A percentile compares a stretch with the other conserved stretches of the same genome.
These are phyloP conservation scores for Dreissena rostriformis DNA, from an alignment of 1,140 invertebrate genomes.

Conservation along the genomic window DNA sequence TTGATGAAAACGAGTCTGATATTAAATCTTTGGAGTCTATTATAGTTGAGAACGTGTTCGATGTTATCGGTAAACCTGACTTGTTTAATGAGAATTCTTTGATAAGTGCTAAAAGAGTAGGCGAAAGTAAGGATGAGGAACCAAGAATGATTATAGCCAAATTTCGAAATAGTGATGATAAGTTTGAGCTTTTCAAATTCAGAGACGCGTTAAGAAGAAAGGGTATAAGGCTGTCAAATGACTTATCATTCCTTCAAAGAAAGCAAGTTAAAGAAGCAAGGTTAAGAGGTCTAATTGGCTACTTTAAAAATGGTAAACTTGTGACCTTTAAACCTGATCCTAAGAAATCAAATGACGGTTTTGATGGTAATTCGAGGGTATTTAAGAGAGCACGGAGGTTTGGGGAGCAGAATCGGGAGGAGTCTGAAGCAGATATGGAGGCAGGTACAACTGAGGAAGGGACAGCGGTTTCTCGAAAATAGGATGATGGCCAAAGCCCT, in stretches of 20 bases:
- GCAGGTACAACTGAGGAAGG: not conserved
- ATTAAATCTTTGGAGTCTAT: conserved; percentile 17
- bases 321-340: not conserved
- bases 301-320: conserved; percentile 15
- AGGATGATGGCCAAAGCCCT: conserved; percentile 15
- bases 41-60: conserved; percentile 2
- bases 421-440: not conserved
- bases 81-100: not conserved
- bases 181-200: conserved; percentile 5
- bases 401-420: not conserved
- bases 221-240: conserved; percentile 21
- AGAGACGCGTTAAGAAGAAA: not conserved
- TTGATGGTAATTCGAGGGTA: not conserved
- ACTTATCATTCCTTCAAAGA: conserved; percentile 13
- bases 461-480: not conserved
- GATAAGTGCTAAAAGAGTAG: conserved; percentile 4
- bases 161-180: conserved; percentile 16
- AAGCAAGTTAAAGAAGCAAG: conserved; percentile 2
- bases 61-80: conserved; percentile 12
- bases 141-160: conserved; percentile 31
- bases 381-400: not conserved
- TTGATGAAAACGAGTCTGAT: conserved; percentile 23
- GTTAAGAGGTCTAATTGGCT: conserved; percentile 4
- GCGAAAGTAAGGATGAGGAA: not conserved
- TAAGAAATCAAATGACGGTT: not conserved